These are phyloP conservation scores for Anguilla marmorata DNA, from an alignment of 2,797 vertebrate genomes.

Conservation along the genomic window DNA sequence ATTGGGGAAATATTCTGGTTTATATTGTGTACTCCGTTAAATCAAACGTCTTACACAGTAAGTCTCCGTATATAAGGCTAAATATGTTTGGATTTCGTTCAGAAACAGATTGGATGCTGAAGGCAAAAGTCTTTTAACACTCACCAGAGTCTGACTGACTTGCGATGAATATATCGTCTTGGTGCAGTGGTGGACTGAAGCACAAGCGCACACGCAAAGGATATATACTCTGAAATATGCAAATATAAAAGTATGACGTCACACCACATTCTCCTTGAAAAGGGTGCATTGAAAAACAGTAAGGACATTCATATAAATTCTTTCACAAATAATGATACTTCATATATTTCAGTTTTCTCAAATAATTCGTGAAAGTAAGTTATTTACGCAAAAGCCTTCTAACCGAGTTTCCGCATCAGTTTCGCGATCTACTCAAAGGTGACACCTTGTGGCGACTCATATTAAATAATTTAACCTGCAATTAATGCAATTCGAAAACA, in stretches of 20 bases:
- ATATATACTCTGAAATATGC: slow-evolving; percentile 66
- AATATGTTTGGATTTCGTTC: not conserved
- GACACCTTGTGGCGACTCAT: slow-evolving; percentile 55
- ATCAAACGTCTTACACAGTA: not conserved
- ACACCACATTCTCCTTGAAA: not conserved
- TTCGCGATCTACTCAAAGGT: slow-evolving; percentile 7
- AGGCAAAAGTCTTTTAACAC: slow-evolving; percentile 31
- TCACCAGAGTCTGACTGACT: slow-evolving; percentile 46
- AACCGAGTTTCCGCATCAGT: not conserved
- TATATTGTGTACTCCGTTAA: not conserved
- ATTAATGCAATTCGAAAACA: not conserved
- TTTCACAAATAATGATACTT: not conserved
- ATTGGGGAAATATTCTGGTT: slow-evolving; percentile 11
- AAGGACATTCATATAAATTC: not conserved
- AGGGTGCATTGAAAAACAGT: not conserved
- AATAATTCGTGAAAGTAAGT: not conserved
- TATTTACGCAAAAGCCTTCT: not conserved
- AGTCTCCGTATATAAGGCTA: not conserved
- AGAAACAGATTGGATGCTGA: not conserved
- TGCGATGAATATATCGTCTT: accelerated
- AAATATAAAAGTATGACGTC: slow-evolving; percentile 52
- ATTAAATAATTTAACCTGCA: not conserved
- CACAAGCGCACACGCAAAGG: accelerated
- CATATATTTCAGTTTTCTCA: not conserved
- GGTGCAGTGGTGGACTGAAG: slow-evolving; percentile 42